Conservation (phyloP, 2,797 vertebrate genomes). For the Pygocentrus nattereri region DNA sequence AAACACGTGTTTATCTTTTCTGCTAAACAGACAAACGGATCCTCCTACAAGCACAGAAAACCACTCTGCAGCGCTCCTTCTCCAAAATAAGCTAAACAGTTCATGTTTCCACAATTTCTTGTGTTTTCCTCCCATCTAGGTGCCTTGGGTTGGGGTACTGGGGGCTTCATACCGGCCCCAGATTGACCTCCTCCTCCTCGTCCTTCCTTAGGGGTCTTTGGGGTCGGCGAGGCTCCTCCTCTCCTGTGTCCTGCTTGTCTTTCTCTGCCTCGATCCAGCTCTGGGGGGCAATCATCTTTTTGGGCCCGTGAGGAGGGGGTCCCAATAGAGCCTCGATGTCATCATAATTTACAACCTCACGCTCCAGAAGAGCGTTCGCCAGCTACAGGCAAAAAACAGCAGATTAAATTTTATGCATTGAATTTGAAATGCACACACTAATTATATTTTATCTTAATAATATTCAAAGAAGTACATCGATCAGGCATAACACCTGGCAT, state of each 20-base stretch:
- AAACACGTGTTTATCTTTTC: not conserved
- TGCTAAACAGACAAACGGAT: not conserved
- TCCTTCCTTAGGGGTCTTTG: conserved; percentile 71
- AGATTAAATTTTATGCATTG: no score
- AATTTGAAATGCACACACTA: no score
- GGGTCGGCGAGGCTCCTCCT: conserved; percentile 80
- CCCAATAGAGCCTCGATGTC: conserved; percentile 95
- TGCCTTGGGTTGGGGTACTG: not conserved
- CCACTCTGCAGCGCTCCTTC: not conserved
- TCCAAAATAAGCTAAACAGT: not conserved
- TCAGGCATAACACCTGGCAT: no score
- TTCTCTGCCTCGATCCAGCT: conserved; percentile 92
- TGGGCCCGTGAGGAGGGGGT: conserved; percentile 88
- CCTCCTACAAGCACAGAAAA: no score
- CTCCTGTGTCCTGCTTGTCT: conserved; percentile 88
- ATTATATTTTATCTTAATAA: no score
- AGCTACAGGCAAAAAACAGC: conserved; percentile 76
- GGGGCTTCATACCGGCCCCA: conserved; percentile 60
- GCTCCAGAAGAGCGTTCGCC: conserved; percentile 89
- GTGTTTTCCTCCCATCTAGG: not conserved
- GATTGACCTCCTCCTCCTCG: conserved; percentile 68
- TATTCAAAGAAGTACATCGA: no score
- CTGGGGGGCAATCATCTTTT: conserved; percentile 94
- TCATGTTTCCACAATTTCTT: not conserved
- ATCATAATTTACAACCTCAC: conserved; percentile 94